Evolutionary conservation across 2,113 vertebrate genomes (phyloP).

Genomic region (Pseudorhombus dupliciocellatus): DNA sequence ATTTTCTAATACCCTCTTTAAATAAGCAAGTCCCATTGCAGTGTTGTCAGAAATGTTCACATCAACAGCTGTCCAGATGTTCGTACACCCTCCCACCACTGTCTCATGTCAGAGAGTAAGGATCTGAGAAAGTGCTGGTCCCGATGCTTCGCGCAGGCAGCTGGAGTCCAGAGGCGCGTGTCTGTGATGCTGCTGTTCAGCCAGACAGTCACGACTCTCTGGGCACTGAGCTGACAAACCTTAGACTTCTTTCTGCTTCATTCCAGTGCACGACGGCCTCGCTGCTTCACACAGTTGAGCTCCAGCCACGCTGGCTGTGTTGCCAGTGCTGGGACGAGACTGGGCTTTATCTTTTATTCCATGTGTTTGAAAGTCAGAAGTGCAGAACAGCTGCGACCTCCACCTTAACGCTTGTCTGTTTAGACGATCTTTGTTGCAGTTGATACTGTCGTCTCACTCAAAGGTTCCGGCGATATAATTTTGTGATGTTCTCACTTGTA

Average conservation of each 20-base stretch:
- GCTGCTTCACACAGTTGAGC: background rate
- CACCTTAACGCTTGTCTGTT: background rate
- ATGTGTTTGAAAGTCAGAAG: background rate
- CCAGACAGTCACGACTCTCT: slow-evolving; percentile 25
- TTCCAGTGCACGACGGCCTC: background rate
- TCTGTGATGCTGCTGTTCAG: slow-evolving; percentile 11
- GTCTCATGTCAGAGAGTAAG: background rate
- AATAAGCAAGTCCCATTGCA: background rate
- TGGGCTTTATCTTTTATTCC: background rate
- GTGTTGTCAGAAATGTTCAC: background rate
- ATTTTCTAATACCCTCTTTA: slow-evolving; percentile 9
- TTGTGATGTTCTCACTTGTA: too few species aligned
- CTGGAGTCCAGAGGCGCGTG: slow-evolving; percentile 15
- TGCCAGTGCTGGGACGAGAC: background rate
- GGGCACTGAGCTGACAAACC: slow-evolving; percentile 24
- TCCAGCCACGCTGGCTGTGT: background rate
- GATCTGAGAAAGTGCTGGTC: background rate
- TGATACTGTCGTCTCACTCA: too few species aligned
- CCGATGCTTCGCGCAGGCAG: slow-evolving; percentile 19
- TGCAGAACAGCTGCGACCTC: background rate
- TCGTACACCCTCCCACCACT: background rate
- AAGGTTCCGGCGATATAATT: background rate
- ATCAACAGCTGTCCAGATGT: slow-evolving; percentile 6
- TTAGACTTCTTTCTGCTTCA: background rate
- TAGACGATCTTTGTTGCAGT: background rate